These are phyloP conservation scores for Rachycentron canadum DNA, from an alignment of 2,797 vertebrate species.

Conservation along the genomic window DNA sequence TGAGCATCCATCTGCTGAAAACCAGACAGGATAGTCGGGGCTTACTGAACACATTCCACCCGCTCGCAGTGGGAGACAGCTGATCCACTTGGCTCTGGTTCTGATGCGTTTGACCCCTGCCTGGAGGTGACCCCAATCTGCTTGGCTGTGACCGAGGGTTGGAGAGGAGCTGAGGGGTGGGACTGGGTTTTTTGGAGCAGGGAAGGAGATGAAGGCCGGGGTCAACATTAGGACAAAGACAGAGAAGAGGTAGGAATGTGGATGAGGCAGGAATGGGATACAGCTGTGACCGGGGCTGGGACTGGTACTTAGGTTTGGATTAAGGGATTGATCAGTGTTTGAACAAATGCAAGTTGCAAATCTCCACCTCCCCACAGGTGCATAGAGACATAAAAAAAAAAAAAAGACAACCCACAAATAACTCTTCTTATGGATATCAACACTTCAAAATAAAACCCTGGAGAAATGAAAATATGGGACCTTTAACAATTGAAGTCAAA, in stretches of 20 bases:
- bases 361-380: background rate
- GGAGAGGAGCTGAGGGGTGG: constrained; percentile 22
- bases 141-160: constrained; percentile 4
- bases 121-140: constrained; percentile 69
- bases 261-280: background rate
- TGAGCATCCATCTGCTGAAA: constrained; percentile 60
- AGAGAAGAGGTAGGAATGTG: constrained; percentile 22
- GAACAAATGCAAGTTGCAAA: constrained; percentile 4
- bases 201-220: constrained; percentile 14
- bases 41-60: constrained; percentile 67
- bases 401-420: too few relatives aligned
- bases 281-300: constrained; percentile 2
- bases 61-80: constrained; percentile 57
- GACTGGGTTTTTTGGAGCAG: constrained; percentile 17
- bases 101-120: constrained; percentile 67
- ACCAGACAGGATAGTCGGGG: constrained; percentile 53
- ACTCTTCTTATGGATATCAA: too few relatives aligned
- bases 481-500: too few relatives aligned
- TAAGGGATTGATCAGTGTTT: constrained; percentile 23
- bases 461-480: too few relatives aligned
- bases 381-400: too few relatives aligned
- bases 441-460: too few relatives aligned
- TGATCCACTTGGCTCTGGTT: constrained; percentile 70
- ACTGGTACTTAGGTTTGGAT: constrained; percentile 6
- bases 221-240: constrained; percentile 23